Percentiles rank a stretch among this genome's conserved stretches.
Evolutionary conservation across 2,888 invertebrate genomes (phyloP).

Genomic region (Halocaridina rubra): DNA sequence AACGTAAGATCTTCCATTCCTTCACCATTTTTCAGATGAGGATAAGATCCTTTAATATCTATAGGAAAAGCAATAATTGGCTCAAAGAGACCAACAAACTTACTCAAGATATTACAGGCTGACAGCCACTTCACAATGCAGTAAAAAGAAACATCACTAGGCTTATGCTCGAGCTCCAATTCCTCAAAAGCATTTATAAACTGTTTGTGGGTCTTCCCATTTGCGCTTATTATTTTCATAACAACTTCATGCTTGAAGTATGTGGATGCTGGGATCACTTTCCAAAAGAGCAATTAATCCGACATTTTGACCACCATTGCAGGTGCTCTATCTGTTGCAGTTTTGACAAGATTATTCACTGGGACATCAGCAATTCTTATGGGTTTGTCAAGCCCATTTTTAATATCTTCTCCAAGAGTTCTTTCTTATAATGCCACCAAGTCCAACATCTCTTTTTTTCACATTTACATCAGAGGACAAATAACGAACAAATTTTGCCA

Average conservation of each 20-base stretch:
- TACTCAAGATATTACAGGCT: background rate
- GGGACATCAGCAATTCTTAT: background rate
- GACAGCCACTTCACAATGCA: constrained; percentile 2
- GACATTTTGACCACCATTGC: background rate
- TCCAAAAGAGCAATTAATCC: background rate
- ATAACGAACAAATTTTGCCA: background rate
- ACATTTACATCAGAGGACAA: background rate
- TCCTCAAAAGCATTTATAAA: background rate
- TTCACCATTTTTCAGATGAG: background rate
- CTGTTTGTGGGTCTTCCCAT: background rate
- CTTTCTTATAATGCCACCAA: no score
- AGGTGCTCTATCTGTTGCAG: background rate
- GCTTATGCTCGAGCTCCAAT: background rate
- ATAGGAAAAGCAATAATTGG: background rate
- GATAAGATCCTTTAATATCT: background rate
- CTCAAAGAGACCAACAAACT: background rate
- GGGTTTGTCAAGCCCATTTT: background rate
- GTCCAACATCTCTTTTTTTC: background rate
- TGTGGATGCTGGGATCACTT: background rate
- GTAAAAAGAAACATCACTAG: background rate
- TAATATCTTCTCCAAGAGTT: background rate
- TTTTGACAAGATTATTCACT: background rate
- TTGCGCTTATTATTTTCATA: background rate
- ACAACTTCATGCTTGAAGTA: constrained; percentile 5
- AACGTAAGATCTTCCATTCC: background rate